phyloP scores from a whole-genome alignment of 2,888 invertebrate genomes.

The Melikaiella ostensackeni region DNA sequence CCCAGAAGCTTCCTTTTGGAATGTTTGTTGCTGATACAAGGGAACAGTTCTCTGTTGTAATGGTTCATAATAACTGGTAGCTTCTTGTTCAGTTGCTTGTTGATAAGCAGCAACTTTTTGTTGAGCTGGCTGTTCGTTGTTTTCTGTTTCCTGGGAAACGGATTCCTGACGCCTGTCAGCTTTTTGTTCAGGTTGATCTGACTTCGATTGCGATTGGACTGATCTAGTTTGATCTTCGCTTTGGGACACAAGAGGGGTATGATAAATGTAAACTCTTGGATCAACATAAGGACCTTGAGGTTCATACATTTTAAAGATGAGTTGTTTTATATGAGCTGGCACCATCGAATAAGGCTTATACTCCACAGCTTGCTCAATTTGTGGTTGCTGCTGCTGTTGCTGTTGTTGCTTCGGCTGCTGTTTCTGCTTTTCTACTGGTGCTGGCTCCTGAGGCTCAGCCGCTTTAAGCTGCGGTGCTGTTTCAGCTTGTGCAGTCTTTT shows the following conservation, averaged over 20 bases:
- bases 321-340: slow-evolving; percentile 66
- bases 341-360: slow-evolving; percentile 67
- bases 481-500: slow-evolving; percentile 51
- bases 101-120: neutral
- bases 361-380: slow-evolving; percentile 41
- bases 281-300: slow-evolving; percentile 68
- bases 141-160: slow-evolving; percentile 30
- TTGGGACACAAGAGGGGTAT: slow-evolving; percentile 35
- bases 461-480: slow-evolving; percentile 44
- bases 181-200: slow-evolving; percentile 35
- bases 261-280: slow-evolving; percentile 66
- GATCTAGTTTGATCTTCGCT: slow-evolving; percentile 9
- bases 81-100: slow-evolving; percentile 20
- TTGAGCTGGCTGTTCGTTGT: slow-evolving; percentile 17
- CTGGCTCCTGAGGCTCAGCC: slow-evolving; percentile 42
- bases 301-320: slow-evolving; percentile 63
- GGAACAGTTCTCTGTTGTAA: neutral
- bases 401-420: slow-evolving; percentile 29
- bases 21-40: slow-evolving; percentile 28
- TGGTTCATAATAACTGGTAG: slow-evolving; percentile 31
- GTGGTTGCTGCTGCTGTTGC: slow-evolving; percentile 38
- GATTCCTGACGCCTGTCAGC: slow-evolving; percentile 5
- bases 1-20: neutral
- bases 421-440: slow-evolving; percentile 9
- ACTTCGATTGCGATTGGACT: neutral